Percentiles rank a stretch among this genome's conserved stretches.
Evolutionary conservation across 2,113 vertebrate species (phyloP).

Genomic region (Corydoras sp.): DNA sequence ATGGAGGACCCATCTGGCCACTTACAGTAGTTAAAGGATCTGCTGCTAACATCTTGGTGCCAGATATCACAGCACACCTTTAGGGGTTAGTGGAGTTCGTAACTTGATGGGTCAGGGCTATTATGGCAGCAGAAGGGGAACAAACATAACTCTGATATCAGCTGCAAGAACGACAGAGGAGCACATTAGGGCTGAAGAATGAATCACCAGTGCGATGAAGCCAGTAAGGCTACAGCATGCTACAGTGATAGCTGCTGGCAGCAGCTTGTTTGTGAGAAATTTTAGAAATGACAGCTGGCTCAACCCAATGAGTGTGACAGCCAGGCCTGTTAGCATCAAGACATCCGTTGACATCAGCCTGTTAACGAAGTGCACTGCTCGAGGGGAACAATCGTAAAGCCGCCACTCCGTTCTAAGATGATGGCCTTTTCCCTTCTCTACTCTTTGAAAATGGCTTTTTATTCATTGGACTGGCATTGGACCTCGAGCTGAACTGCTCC

Average conservation of each 20-base stretch:
- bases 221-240: background rate
- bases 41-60: no score
- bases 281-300: conserved; percentile 23
- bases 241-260: conserved; percentile 16
- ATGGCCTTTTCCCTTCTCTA: background rate
- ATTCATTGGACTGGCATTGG: background rate
- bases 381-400: conserved; percentile 9
- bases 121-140: background rate
- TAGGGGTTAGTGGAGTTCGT: no score
- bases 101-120: no score
- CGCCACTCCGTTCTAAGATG: conserved; percentile 4
- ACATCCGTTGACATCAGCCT: conserved; percentile 17
- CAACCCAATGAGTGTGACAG: conserved; percentile 18
- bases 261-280: conserved; percentile 14
- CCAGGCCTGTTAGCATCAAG: conserved; percentile 21
- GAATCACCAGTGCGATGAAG: background rate
- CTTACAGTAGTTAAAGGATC: no score
- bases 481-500: background rate
- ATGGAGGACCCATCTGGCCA: no score
- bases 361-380: conserved; percentile 17
- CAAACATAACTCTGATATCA: background rate
- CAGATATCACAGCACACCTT: no score
- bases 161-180: conserved; percentile 19
- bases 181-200: background rate
- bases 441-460: background rate